A percentile compares a stretch with the other conserved stretches of the same genome.
Evolutionary conservation across 2,113 vertebrate species (phyloP).

Genomic region (Siniperca knerii): DNA sequence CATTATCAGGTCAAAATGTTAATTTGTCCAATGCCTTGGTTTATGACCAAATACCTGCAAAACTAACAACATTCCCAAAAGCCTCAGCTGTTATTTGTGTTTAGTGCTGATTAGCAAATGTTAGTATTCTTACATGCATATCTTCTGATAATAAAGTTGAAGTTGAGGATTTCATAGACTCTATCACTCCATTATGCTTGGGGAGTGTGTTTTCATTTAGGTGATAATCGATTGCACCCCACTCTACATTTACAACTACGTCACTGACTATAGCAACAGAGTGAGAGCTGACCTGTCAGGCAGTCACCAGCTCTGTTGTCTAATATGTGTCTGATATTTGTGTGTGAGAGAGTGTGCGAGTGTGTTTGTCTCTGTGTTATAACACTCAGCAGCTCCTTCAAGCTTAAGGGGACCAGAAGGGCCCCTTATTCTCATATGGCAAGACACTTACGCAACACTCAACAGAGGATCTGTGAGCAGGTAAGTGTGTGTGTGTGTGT

Average conservation of each 20-base stretch:
- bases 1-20: background rate
- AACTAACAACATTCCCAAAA: background rate
- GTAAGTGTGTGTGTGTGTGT: background rate
- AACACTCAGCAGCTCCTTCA: slow-evolving; percentile 2
- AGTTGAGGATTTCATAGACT: background rate
- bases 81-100: background rate
- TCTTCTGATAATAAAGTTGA: background rate
- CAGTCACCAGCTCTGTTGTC: background rate
- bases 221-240: no score
- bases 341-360: no score
- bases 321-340: background rate
- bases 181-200: background rate
- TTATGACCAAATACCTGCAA: background rate
- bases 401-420: background rate
- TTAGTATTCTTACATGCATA: no score
- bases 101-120: no score
- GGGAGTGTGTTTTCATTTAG: background rate
- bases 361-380: background rate
- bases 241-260: background rate
- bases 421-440: background rate
- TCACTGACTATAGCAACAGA: background rate
- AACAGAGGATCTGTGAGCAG: background rate
- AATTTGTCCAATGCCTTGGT: background rate
- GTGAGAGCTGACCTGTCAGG: background rate
- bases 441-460: background rate